These are phyloP conservation scores for Cairina moschata DNA, from an alignment of 2,113 vertebrate species.

Conservation along the genomic window DNA sequence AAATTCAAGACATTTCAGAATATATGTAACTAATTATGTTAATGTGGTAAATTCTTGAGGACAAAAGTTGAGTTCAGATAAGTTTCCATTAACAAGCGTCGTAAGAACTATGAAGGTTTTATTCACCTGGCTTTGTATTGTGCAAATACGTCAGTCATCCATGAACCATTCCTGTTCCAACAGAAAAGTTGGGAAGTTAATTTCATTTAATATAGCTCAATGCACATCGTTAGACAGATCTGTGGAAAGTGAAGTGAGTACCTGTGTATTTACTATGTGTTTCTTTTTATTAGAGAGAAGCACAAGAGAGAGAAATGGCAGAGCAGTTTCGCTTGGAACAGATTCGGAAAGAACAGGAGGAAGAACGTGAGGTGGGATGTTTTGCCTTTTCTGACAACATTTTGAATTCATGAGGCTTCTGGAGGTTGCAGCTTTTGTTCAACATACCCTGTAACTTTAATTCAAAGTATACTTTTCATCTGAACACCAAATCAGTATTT, in stretches of 20 bases:
- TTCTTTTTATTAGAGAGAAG: conserved; percentile 88
- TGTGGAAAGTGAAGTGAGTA: neutral
- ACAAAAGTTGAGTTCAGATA: neutral
- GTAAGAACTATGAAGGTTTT: neutral
- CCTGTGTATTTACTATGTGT: neutral
- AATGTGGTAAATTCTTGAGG: neutral
- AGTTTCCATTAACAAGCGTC: neutral
- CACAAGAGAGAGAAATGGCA: conserved; percentile 95
- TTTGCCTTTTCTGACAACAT: neutral
- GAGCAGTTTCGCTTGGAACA: conserved; percentile 95
- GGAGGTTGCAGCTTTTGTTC: neutral
- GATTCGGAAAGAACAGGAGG: conserved; percentile 95
- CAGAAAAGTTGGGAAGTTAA: neutral
- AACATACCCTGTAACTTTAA: neutral
- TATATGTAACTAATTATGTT: neutral
- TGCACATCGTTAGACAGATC: neutral
- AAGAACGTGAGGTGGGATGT: conserved; percentile 91
- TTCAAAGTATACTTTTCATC: neutral
- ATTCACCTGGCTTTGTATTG: neutral
- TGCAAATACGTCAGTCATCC: neutral
- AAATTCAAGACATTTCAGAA: neutral
- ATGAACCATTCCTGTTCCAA: neutral
- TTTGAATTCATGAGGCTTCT: neutral
- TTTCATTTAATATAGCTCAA: neutral
- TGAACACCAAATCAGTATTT: neutral